A percentile compares a stretch with the other conserved stretches of the same genome.
Evolutionary conservation across 2,888 invertebrate genomes (phyloP).

Genomic region (Neelides folsomi): DNA sequence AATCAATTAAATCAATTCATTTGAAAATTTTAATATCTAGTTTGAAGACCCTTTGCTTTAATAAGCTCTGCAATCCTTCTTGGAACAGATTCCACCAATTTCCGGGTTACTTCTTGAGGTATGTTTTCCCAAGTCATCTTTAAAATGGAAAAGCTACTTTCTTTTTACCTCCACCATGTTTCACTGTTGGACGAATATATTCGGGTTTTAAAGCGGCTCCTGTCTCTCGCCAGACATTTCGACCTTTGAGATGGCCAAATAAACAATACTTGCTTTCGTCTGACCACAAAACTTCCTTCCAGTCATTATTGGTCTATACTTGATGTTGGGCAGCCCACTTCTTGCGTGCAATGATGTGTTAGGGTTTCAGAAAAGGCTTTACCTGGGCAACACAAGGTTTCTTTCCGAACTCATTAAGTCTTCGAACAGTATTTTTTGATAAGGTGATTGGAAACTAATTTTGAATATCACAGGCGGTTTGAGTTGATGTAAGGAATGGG

Average conservation of each 20-base stretch:
- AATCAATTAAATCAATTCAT: too few species aligned
- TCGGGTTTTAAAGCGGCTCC: slow-evolving; percentile 5
- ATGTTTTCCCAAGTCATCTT: too few species aligned
- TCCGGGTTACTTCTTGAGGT: too few species aligned
- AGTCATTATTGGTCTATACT: background rate
- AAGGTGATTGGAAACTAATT: background rate
- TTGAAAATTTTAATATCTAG: too few species aligned
- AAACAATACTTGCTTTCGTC: slow-evolving; percentile 9
- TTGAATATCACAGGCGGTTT: background rate
- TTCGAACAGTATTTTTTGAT: background rate
- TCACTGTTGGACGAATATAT: slow-evolving; percentile 7
- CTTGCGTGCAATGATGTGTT: background rate
- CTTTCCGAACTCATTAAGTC: too few species aligned
- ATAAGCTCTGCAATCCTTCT: too few species aligned
- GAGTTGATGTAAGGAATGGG: too few species aligned
- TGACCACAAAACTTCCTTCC: slow-evolving; percentile 6
- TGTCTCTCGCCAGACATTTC: slow-evolving; percentile 1
- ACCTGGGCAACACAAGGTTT: background rate
- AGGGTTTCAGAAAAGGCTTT: background rate
- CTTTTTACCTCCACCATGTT: slow-evolving; percentile 5
- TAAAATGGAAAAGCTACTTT: background rate
- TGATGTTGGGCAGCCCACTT: background rate
- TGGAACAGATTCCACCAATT: too few species aligned
- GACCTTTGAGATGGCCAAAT: slow-evolving; percentile 3
- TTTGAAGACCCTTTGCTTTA: too few species aligned